A percentile compares a stretch with the other conserved stretches of the same genome.
Evolutionary conservation across 2,888 invertebrate species (phyloP).

Genomic region (Priocnemis perturbator): DNA sequence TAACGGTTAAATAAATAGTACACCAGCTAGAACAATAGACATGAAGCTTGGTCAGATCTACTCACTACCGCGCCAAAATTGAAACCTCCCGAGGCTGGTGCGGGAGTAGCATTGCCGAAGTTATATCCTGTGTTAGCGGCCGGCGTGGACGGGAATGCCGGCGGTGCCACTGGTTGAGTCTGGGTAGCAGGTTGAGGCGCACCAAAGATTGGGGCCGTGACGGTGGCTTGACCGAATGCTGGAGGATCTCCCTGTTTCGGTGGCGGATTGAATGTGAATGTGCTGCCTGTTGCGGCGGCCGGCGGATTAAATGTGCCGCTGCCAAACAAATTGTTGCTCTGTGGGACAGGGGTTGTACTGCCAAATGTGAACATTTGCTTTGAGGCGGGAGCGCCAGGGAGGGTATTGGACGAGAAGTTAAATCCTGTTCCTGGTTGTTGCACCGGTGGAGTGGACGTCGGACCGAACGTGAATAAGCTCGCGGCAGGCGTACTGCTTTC

Average conservation of each 20-base stretch:
- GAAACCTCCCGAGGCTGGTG: constrained; percentile 55
- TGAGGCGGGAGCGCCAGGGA: constrained; percentile 32
- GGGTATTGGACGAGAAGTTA: constrained; percentile 54
- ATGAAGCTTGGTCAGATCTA: no score
- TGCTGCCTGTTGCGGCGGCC: constrained; percentile 36
- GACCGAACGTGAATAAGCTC: constrained; percentile 64
- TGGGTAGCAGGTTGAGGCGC: constrained; percentile 43
- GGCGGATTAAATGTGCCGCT: constrained; percentile 55
- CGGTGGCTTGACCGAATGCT: constrained; percentile 59
- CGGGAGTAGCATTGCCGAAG: constrained; percentile 62
- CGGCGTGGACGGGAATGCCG: constrained; percentile 49
- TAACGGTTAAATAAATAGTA: neutral
- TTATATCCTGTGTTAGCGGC: constrained; percentile 61
- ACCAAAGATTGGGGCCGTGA: constrained; percentile 62
- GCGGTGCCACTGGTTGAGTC: constrained; percentile 39
- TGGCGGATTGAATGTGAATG: constrained; percentile 65
- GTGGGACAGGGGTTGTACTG: constrained; percentile 35
- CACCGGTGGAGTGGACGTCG: constrained; percentile 45
- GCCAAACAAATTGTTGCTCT: constrained; percentile 56
- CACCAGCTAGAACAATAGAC: no score
- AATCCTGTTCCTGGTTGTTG: constrained; percentile 53
- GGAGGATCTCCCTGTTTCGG: constrained; percentile 51
- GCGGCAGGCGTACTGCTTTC: constrained; percentile 45
- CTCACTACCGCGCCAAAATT: constrained; percentile 6
- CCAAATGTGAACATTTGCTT: constrained; percentile 64